Base-by-base conservation (phyloP, 2,113 vertebrate genomes). In the Malurus elegans region DNA sequence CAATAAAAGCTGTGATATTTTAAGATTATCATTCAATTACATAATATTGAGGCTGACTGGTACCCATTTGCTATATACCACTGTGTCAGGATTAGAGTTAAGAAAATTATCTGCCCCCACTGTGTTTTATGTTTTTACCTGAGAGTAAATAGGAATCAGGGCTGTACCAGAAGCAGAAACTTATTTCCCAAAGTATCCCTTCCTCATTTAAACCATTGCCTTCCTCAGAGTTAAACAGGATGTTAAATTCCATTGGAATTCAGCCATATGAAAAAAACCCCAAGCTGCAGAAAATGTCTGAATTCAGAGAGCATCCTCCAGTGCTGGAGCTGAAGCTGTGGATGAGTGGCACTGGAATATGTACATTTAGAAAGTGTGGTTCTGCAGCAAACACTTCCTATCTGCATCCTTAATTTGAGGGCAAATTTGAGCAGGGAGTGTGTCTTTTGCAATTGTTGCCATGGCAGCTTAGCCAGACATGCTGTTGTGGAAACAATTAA, bases 401-500 rank as follows among this genome's bases (percentile, higher is more conserved):
- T 18, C 51, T 50, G 34, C 57, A 69, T 32, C 89, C 86, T 84
- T 51, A 51, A 44, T 71, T 90, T 18, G 17, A 69, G 23, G 36
- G 28, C 61, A 60, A 75, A 45, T 85, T 19, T 72, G 42, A 72
- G 34, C 90, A 90, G 80, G n/a, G 32, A 65, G 7, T 24, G 45
- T 64, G 47, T 29, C 65, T 91, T 71, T 26, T 79, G 69, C 40
- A 72, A 12, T 14, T 85, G 93, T 95, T 97, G 94, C 92, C 89
- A 96, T 95, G 89, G 91, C 66, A 95, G 94, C 93, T 95, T 71
- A 75, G 31, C 38, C 70, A 85, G 78, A 32, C 78, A 4, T 7
- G 58, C 26, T 7, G 25, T 1, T 75, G 53, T 28, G 67, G 90
- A 85, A 92, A 89, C 2, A 7, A 62, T 83, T 79, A 60, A 65